Base-by-base conservation (phyloP, 2,888 invertebrate genomes). In the Cactoblastis cactorum region DNA sequence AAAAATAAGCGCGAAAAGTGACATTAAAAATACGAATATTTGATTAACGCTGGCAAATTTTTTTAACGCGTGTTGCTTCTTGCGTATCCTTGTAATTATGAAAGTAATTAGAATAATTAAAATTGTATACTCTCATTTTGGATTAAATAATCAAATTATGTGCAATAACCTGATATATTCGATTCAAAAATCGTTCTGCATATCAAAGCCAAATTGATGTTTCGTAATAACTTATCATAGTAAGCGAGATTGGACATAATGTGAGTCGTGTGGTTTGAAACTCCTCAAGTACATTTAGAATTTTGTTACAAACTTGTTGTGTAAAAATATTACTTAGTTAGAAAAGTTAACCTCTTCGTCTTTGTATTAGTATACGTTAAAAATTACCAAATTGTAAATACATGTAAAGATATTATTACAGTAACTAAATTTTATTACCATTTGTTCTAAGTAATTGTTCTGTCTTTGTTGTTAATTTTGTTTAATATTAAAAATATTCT, bases 351-450 rank as follows among this genome's bases (percentile, higher is more conserved):
- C 74, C 71, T 67, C 70, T 78, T 82, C 73, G 66, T 83, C 77
- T 77, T 78, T 76, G 80, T 84, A 83, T 80, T 83, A 86, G 83
- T 83, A 83, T 87, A 86, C 82, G 85, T 87, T 87, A 80, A 83
- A 80, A 71, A 78, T 74, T 84, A 88, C 87, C 87, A 88, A 85
- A 87, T 80, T 89, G 88, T 88, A 88, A 83, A 89, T 88, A 87
- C 64, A 71, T 87, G 88, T 88, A 88, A 85, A 88, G 87, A 87
- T 89, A 89, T 89, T 88, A 88, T 82, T 80, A 80, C 70, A 71
- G 72, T 82, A 81, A 83, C 78, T 84, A 87, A 83, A 86, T 82
- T 83, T 83, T 88, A 88, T 88, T 89, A 88, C 88, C 88, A 89
- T 86, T 87, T 71, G 83, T 87, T 84, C 71, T 78, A 85, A 85